These are phyloP conservation scores for Drosophila buzzatii DNA, from an alignment of 2,888 invertebrate species.

Conservation along the genomic window DNA sequence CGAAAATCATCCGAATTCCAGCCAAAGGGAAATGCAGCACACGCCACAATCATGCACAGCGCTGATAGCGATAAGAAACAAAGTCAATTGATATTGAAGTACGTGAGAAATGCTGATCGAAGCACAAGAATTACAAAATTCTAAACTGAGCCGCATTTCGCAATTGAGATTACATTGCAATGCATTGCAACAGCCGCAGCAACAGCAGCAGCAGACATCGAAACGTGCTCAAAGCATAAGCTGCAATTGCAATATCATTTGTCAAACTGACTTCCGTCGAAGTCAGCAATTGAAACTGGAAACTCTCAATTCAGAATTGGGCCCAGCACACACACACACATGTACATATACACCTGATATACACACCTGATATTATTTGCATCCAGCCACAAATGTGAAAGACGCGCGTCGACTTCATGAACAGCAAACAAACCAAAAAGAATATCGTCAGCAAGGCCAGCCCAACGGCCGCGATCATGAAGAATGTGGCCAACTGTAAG, in stretches of 20 bases:
- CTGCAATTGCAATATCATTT: slow-evolving; percentile 33
- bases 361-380: slow-evolving; percentile 96
- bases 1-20: slow-evolving; percentile 94
- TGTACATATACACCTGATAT: slow-evolving; percentile 88
- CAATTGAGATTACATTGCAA: slow-evolving; percentile 35
- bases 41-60: slow-evolving; percentile 93
- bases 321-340: slow-evolving; percentile 81
- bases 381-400: slow-evolving; percentile 98
- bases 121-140: slow-evolving; percentile 24
- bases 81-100: slow-evolving; percentile 24
- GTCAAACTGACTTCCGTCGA: slow-evolving; percentile 36
- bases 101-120: slow-evolving; percentile 51
- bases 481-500: slow-evolving; percentile 91
- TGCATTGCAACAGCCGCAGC: slow-evolving; percentile 1
- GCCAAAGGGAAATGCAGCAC: slow-evolving; percentile 95
- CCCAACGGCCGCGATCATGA: slow-evolving; percentile 94
- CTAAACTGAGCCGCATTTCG: slow-evolving; percentile 18
- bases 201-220: slow-evolving; percentile 9
- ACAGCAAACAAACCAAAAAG: slow-evolving; percentile 96
- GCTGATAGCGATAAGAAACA: slow-evolving; percentile 87
- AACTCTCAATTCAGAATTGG: slow-evolving; percentile 19
- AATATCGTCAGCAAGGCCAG: slow-evolving; percentile 94
- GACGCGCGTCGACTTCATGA: slow-evolving; percentile 95
- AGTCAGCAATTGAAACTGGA: slow-evolving; percentile 25
- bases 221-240: slow-evolving; percentile 51